phyloP scores from a whole-genome alignment of 2,113 vertebrate genomes.

The Colinus virginianus region DNA sequence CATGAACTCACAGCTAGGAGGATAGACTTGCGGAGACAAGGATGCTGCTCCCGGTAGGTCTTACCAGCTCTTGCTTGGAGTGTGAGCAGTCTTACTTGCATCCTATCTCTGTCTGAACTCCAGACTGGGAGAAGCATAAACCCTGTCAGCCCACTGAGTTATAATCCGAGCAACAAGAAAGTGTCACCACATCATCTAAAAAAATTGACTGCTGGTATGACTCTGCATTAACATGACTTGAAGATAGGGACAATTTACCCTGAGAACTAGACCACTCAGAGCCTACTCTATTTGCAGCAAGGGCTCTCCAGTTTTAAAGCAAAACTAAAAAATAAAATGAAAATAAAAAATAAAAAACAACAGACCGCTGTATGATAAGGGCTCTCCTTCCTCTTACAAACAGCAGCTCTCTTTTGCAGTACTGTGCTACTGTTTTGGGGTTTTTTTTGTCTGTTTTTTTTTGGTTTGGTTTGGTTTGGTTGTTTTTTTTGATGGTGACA shows the following conservation, averaged over 20 bases:
- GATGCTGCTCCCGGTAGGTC: not conserved
- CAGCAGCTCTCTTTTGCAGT: not conserved
- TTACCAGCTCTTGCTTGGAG: not conserved
- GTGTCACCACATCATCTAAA: not conserved
- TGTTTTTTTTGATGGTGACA: not conserved
- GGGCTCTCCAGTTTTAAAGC: not conserved
- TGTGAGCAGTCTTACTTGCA: not conserved
- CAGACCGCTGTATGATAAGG: not conserved
- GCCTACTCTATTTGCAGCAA: not conserved
- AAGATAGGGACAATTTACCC: fast-evolving
- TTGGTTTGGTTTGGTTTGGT: too few relatives aligned
- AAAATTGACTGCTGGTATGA: not conserved
- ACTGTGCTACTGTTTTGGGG: not conserved
- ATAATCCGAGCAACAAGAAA: not conserved
- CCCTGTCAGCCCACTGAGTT: not conserved
- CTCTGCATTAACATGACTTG: not conserved
- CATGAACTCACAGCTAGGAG: not conserved
- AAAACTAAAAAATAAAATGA: not conserved
- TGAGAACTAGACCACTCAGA: not conserved
- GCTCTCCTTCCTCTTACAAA: not conserved
- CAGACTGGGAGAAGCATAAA: not conserved
- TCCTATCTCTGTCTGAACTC: not conserved
- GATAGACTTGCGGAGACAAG: not conserved
- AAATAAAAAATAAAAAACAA: not conserved
- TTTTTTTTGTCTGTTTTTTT: too few relatives aligned